A percentile compares a stretch with the other conserved stretches of the same genome.
phyloP scores from a whole-genome alignment of 2,113 vertebrate genomes.

The Leucosticte australis region DNA sequence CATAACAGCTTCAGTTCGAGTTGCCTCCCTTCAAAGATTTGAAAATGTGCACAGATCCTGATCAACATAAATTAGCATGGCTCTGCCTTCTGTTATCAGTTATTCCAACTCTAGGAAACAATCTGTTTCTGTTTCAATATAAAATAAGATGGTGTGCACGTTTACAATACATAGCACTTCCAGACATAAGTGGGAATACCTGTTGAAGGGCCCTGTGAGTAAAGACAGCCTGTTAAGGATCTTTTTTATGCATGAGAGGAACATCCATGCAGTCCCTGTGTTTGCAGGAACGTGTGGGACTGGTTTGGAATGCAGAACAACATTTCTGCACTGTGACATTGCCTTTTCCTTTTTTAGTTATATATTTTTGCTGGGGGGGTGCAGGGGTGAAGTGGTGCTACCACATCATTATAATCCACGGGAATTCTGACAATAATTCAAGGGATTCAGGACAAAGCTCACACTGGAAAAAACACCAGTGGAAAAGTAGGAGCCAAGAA shows the following conservation, averaged over 20 bases:
- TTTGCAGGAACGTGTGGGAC: background rate
- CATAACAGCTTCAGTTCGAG: conserved; percentile 31
- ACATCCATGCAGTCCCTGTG: background rate
- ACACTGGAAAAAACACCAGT: background rate
- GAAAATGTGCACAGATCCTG: conserved; percentile 45
- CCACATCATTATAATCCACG: background rate
- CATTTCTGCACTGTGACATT: background rate
- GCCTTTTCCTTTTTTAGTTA: background rate
- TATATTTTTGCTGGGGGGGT: background rate
- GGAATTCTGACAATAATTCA: background rate
- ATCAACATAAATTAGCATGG: conserved; percentile 65
- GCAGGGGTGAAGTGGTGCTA: background rate
- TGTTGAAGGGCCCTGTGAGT: conserved; percentile 59
- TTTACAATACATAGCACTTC: conserved; percentile 31
- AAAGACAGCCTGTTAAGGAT: conserved; percentile 58
- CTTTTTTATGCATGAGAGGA: conserved; percentile 23
- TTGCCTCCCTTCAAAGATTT: conserved; percentile 28
- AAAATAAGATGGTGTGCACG: conserved; percentile 33
- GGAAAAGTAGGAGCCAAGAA: background rate
- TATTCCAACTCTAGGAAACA: conserved; percentile 61
- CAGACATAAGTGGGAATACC: conserved; percentile 53
- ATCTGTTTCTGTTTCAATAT: conserved; percentile 59
- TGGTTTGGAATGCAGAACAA: background rate
- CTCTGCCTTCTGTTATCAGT: conserved; percentile 61
- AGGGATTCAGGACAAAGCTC: background rate